phyloP scores from a whole-genome alignment of 2,113 vertebrate species.

The Guaruba guarouba region DNA sequence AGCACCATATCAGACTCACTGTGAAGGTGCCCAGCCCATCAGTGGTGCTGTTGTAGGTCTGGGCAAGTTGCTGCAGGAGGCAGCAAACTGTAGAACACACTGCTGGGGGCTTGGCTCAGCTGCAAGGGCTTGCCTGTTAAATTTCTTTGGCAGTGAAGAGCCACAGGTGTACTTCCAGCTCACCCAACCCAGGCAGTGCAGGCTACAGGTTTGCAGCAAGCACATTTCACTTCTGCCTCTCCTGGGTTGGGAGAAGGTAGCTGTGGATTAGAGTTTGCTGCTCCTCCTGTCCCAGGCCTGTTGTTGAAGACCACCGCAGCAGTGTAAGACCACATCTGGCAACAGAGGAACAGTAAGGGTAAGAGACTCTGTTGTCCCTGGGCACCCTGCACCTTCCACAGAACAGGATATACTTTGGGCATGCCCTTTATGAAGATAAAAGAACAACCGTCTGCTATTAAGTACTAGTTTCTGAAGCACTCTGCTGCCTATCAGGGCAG shows the following conservation, averaged over 20 bases:
- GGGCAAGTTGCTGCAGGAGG: background rate
- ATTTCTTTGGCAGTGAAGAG: background rate
- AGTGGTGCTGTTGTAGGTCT: background rate
- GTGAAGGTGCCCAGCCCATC: background rate
- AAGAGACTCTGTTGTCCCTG: no score
- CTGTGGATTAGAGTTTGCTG: background rate
- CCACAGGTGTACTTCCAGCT: background rate
- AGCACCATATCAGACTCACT: background rate
- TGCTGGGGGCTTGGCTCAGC: background rate
- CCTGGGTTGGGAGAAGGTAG: background rate
- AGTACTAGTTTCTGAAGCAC: background rate
- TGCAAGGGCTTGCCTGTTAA: background rate
- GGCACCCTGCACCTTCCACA: no score
- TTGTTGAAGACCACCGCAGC: accelerated
- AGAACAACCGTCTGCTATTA: background rate
- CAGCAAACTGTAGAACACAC: background rate
- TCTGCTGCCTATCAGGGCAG: background rate
- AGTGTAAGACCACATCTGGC: background rate
- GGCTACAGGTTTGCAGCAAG: background rate
- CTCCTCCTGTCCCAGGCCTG: background rate
- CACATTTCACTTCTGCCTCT: background rate
- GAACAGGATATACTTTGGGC: background rate
- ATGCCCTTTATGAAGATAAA: background rate
- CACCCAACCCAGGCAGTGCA: background rate
- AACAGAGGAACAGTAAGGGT: background rate